These are phyloP conservation scores for Coremacera marginata DNA, from an alignment of 2,888 invertebrate genomes.

Conservation along the genomic window DNA sequence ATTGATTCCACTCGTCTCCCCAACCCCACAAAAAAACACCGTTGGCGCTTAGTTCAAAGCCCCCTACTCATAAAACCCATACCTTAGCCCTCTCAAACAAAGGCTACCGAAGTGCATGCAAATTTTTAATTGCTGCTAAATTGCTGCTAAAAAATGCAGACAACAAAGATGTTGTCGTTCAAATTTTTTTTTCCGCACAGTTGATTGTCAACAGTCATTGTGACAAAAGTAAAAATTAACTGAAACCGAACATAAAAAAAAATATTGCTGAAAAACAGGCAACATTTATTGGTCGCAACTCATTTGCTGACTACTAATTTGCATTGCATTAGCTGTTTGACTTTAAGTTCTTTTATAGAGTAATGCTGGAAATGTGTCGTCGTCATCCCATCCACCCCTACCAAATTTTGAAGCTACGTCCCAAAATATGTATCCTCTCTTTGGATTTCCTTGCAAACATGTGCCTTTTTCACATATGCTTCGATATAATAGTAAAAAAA, in stretches of 20 bases:
- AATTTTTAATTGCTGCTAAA: slow-evolving; percentile 22
- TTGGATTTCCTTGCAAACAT: not conserved
- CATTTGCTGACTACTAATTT: not conserved
- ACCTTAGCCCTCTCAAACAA: not conserved
- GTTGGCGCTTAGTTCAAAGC: not conserved
- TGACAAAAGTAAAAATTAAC: too few relatives aligned
- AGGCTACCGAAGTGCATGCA: not conserved
- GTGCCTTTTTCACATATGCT: not conserved
- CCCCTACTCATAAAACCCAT: not conserved
- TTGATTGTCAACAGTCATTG: slow-evolving; percentile 1
- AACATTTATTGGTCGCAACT: not conserved
- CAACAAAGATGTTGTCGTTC: not conserved
- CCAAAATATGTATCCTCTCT: not conserved
- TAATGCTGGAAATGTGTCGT: not conserved
- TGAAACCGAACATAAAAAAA: too few relatives aligned
- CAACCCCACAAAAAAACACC: not conserved
- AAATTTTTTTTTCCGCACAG: not conserved
- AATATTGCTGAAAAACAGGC: not conserved
- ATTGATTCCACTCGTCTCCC: not conserved
- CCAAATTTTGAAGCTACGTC: too few relatives aligned
- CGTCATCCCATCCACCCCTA: not conserved
- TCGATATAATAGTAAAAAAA: not conserved
- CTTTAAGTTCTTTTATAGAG: not conserved
- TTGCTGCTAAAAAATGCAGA: slow-evolving; percentile 25
- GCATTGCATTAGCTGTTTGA: slow-evolving; percentile 18